These are phyloP conservation scores for Diabrotica undecimpunctata DNA, from an alignment of 1,140 invertebrate species.

Conservation along the genomic window DNA sequence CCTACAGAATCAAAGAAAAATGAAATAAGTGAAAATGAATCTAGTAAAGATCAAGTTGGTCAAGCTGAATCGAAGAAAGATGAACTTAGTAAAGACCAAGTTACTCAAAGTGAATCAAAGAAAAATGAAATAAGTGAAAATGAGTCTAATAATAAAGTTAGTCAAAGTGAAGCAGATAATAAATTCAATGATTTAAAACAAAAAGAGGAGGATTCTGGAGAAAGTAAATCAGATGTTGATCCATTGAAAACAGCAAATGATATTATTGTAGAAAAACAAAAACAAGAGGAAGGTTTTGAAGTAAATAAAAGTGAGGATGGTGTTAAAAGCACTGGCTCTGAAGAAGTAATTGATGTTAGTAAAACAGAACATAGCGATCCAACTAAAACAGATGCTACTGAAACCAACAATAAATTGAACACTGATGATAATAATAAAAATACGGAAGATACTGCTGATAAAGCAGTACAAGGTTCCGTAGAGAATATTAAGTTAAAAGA, in stretches of 20 bases:
- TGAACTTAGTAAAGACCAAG: constrained; percentile 11
- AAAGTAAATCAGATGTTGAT: not conserved
- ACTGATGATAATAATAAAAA: no score
- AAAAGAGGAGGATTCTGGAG: not conserved
- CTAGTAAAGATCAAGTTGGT: constrained; percentile 4
- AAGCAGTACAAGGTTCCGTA: no score
- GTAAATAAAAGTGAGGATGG: no score
- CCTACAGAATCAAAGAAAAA: not conserved
- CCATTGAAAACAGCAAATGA: not conserved
- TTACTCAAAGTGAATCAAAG: constrained; percentile 7
- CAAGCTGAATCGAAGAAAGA: constrained; percentile 11
- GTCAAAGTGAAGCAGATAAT: constrained; percentile 6
- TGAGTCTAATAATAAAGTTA: not conserved
- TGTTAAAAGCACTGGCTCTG: no score
- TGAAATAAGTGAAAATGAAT: not conserved
- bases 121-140: constrained; percentile 16
- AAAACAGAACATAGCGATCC: no score
- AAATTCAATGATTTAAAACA: not conserved
- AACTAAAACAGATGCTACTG: no score
- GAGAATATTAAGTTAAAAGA: no score
- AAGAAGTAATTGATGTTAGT: no score
- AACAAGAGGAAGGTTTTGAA: no score
- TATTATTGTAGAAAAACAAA: no score
- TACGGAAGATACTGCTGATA: no score
- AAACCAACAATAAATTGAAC: no score